A percentile compares a stretch with the other conserved stretches of the same genome.
Conservation (phyloP, 53 echinoderm and acorn worm species). For the Pentamera pediparva region DNA sequence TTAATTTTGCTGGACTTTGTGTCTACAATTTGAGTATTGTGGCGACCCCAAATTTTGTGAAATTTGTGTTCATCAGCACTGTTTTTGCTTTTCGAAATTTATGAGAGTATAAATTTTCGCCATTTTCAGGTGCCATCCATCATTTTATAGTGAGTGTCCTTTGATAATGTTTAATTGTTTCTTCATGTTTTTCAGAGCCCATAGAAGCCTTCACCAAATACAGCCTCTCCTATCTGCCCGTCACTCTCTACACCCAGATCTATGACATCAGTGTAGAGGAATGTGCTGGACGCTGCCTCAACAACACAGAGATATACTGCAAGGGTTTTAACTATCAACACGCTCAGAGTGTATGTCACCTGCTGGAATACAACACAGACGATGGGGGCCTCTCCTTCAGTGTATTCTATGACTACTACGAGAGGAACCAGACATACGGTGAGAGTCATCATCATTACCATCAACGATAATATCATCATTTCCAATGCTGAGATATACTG, state of each 20-base stretch:
- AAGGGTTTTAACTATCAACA: slow-evolving; percentile 47
- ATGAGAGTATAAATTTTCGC: too few relatives aligned
- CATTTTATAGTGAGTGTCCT: too few relatives aligned
- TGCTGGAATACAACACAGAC: slow-evolving; percentile 5
- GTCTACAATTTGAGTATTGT: too few relatives aligned
- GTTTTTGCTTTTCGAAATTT: too few relatives aligned
- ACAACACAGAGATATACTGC: slow-evolving; percentile 27
- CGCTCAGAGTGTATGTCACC: background rate
- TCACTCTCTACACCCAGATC: background rate
- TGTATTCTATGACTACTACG: slow-evolving; percentile 35
- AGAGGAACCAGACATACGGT: slow-evolving; percentile 33
- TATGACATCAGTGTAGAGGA: background rate
- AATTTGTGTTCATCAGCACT: too few relatives aligned
- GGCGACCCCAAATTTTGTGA: too few relatives aligned
- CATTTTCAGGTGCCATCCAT: too few relatives aligned
- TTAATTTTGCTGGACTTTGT: too few relatives aligned
- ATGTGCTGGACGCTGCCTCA: slow-evolving; percentile 45
- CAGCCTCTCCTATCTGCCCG: background rate
- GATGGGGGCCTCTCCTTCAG: slow-evolving; percentile 5
- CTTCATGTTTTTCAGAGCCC: background rate
- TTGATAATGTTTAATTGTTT: too few relatives aligned
- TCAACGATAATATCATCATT: too few relatives aligned
- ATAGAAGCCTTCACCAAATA: slow-evolving; percentile 3
- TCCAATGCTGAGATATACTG: too few relatives aligned
- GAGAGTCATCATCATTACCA: too few relatives aligned